These are phyloP conservation scores for Galerucella calmariensis DNA, from an alignment of 2,888 invertebrate genomes.

Conservation along the genomic window DNA sequence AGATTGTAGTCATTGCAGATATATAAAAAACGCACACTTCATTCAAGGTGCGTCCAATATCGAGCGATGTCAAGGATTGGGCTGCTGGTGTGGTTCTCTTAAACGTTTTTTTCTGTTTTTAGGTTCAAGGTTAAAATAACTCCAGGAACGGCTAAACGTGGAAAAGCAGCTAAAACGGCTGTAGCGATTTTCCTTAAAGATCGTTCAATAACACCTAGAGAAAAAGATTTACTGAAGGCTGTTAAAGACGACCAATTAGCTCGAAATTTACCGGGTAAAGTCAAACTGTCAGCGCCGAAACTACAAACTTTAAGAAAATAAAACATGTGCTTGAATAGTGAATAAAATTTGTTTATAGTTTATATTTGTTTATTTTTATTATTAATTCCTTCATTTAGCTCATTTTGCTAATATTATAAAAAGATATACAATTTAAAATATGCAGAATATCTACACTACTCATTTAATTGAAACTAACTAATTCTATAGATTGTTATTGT, in stretches of 20 bases:
- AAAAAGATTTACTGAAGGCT: conserved; percentile 90
- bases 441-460: too few species aligned
- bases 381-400: too few species aligned
- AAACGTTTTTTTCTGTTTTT: conserved; percentile 49
- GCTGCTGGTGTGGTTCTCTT: too few species aligned
- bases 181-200: conserved; percentile 89
- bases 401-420: too few species aligned
- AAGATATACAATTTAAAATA: too few species aligned
- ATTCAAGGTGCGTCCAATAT: too few species aligned
- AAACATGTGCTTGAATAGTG: conserved; percentile 24
- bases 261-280: conserved; percentile 96
- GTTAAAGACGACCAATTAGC: conserved; percentile 93
- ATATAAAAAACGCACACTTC: too few species aligned
- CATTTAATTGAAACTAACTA: too few species aligned
- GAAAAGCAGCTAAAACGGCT: conserved; percentile 94
- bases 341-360: neutral
- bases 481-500: too few species aligned
- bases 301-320: conserved; percentile 77
- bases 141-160: conserved; percentile 93
- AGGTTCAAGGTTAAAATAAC: conserved; percentile 95
- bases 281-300: conserved; percentile 91
- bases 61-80: too few species aligned
- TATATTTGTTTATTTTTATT: neutral
- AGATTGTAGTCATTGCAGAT: too few species aligned
- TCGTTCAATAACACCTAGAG: conserved; percentile 77